phyloP scores from a whole-genome alignment of 2,888 invertebrate genomes.

The Elegia similella region DNA sequence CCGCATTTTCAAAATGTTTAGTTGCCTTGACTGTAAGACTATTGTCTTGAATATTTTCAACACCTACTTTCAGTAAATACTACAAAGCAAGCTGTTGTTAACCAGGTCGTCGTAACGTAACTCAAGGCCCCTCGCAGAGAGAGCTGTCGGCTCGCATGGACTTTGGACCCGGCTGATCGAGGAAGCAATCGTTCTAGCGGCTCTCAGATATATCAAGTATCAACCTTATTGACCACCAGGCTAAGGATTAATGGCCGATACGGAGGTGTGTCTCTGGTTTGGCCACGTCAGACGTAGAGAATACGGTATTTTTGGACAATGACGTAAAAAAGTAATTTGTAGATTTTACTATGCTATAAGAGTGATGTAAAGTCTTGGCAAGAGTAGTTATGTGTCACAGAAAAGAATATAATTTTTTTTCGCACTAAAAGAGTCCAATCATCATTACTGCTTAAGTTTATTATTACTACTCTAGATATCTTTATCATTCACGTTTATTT shows the following conservation, averaged over 20 bases:
- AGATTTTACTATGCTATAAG: not conserved
- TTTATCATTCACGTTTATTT: too few relatives aligned
- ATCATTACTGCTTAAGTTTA: too few relatives aligned
- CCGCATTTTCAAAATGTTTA: too few relatives aligned
- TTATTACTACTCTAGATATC: too few relatives aligned
- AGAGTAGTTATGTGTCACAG: not conserved
- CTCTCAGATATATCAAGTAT: conserved; percentile 2
- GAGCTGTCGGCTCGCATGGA: conserved; percentile 8
- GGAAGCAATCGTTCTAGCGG: conserved; percentile 5
- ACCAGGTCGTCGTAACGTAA: not conserved
- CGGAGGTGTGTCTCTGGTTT: conserved; percentile 7
- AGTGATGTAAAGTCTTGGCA: not conserved
- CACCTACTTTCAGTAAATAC: too few relatives aligned
- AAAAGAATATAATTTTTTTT: too few relatives aligned
- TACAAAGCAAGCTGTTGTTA: not conserved
- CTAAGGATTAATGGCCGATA: too few relatives aligned
- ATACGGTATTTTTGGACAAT: not conserved
- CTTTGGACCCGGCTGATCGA: conserved; percentile 11
- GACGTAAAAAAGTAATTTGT: not conserved
- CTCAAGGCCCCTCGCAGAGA: conserved; percentile 10
- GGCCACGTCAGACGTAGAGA: not conserved
- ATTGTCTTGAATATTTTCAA: too few relatives aligned
- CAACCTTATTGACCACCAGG: not conserved
- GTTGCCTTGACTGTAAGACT: too few relatives aligned
- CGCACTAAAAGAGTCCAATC: too few relatives aligned